phyloP scores from a whole-genome alignment of 2,888 invertebrate species.

The Apodemia mormo region DNA sequence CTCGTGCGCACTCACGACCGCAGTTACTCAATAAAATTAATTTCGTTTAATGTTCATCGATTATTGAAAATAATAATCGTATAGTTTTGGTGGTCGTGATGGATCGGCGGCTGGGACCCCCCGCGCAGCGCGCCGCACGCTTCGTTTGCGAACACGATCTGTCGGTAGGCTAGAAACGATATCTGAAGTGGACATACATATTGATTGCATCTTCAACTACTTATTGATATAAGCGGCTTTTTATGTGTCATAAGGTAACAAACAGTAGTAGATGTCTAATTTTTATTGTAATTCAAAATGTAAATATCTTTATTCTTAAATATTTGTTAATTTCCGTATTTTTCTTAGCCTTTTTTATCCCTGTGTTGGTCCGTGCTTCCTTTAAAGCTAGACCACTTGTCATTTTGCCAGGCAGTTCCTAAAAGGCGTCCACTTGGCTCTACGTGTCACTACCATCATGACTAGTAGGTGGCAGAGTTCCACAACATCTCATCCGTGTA shows the following conservation, averaged over 20 bases:
- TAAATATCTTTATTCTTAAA: too few species aligned
- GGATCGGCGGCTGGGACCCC: constrained; percentile 67
- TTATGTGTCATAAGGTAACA: background rate
- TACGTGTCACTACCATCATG: too few species aligned
- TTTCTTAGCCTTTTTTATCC: too few species aligned
- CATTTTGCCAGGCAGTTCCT: too few species aligned
- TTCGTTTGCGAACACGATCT: constrained; percentile 58
- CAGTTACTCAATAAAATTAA: constrained; percentile 78
- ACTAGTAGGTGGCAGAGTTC: too few species aligned
- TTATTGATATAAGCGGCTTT: background rate
- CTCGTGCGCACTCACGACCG: constrained; percentile 70
- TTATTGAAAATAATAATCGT: constrained; percentile 76
- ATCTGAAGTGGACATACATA: background rate
- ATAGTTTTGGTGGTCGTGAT: constrained; percentile 70
- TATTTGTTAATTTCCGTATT: too few species aligned
- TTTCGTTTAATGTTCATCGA: constrained; percentile 78
- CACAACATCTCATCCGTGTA: too few species aligned
- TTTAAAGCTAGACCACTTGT: too few species aligned
- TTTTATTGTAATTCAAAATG: too few species aligned
- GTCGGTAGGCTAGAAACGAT: constrained; percentile 45
- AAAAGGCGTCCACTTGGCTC: too few species aligned
- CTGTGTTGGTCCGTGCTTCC: too few species aligned
- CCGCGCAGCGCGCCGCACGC: constrained; percentile 51
- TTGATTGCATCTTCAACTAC: constrained; percentile 1
- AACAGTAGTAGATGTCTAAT: too few species aligned